phyloP scores from a whole-genome alignment of 1,140 invertebrate species.

The Drosophila saltans region DNA sequence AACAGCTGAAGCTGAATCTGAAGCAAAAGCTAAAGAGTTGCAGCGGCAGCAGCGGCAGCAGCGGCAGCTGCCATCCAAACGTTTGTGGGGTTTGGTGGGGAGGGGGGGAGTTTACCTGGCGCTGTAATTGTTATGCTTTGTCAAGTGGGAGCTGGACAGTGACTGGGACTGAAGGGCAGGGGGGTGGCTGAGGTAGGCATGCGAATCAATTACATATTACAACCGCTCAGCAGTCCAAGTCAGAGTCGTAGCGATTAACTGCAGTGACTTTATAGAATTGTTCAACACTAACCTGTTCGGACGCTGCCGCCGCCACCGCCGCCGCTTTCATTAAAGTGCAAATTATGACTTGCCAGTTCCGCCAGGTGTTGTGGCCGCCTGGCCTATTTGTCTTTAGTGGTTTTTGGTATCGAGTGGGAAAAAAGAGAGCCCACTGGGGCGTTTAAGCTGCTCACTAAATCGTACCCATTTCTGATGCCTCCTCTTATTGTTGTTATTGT shows the following conservation, averaged over 20 bases:
- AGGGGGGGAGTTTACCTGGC: constrained; percentile 32
- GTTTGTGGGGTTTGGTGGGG: constrained; percentile 14
- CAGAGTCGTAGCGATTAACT: constrained; percentile 73
- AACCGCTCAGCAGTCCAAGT: constrained; percentile 30
- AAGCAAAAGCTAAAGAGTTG: neutral
- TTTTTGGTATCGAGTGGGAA: constrained; percentile 18
- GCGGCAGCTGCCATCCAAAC: constrained; percentile 31
- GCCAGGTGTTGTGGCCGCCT: constrained; percentile 76
- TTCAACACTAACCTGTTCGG: constrained; percentile 68
- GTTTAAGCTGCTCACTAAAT: constrained; percentile 13
- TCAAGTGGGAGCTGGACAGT: constrained; percentile 42
- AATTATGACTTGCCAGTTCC: constrained; percentile 81
- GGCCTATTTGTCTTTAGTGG: constrained; percentile 75
- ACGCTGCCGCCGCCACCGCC: constrained; percentile 21
- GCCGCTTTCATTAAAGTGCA: constrained; percentile 81
- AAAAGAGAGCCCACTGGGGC: constrained; percentile 8
- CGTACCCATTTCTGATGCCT: constrained; percentile 12
- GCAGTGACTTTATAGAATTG: constrained; percentile 74
- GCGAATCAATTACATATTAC: constrained; percentile 78
- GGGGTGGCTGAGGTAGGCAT: constrained; percentile 40
- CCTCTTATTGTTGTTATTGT: neutral
- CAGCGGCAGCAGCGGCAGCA: constrained; percentile 19
- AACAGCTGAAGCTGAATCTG: constrained; percentile 33
- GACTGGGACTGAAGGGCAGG: neutral
- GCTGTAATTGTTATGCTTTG: constrained; percentile 75